A percentile compares a stretch with the other conserved stretches of the same genome.
phyloP scores from a whole-genome alignment of 2,888 invertebrate genomes.

The Calliphora vomitoria region DNA sequence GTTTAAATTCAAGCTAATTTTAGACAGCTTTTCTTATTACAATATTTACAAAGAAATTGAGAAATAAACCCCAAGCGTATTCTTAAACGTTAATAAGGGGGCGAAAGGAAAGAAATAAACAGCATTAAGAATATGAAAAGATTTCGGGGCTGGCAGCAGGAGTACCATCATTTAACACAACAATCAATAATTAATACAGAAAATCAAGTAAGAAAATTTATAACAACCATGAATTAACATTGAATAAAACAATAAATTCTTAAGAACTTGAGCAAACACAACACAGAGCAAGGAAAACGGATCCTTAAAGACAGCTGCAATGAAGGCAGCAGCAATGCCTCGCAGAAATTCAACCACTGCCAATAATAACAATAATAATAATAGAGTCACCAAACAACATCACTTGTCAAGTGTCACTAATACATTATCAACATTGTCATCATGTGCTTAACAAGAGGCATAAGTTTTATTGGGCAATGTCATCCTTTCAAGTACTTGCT shows the following conservation, averaged over 20 bases:
- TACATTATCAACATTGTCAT: conserved; percentile 45
- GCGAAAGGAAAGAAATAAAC: not conserved
- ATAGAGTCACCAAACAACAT: conserved; percentile 67
- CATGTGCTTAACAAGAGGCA: conserved; percentile 51
- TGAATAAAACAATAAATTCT: conserved; percentile 66
- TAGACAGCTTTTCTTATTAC: conserved; percentile 5
- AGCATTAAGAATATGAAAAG: conserved; percentile 47
- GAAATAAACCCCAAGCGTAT: not conserved
- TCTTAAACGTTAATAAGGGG: conserved; percentile 22
- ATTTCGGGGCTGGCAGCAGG: conserved; percentile 11
- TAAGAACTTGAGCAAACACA: conserved; percentile 59
- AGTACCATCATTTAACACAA: conserved; percentile 1
- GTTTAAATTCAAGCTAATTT: conserved; percentile 43
- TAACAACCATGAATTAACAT: conserved; percentile 64
- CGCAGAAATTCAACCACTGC: conserved; percentile 32
- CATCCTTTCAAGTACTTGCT: conserved; percentile 55
- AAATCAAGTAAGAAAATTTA: conserved; percentile 43
- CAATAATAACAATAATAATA: conserved; percentile 62
- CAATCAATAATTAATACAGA: conserved; percentile 70
- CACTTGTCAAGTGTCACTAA: conserved; percentile 68
- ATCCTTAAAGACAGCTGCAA: conserved; percentile 57
- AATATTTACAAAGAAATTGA: conserved; percentile 47
- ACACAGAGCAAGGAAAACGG: conserved; percentile 55
- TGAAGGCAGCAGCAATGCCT: not conserved
- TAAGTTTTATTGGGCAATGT: conserved; percentile 71